phyloP scores from a whole-genome alignment of 1,140 invertebrate species.

The Chironomus striatipennis region DNA sequence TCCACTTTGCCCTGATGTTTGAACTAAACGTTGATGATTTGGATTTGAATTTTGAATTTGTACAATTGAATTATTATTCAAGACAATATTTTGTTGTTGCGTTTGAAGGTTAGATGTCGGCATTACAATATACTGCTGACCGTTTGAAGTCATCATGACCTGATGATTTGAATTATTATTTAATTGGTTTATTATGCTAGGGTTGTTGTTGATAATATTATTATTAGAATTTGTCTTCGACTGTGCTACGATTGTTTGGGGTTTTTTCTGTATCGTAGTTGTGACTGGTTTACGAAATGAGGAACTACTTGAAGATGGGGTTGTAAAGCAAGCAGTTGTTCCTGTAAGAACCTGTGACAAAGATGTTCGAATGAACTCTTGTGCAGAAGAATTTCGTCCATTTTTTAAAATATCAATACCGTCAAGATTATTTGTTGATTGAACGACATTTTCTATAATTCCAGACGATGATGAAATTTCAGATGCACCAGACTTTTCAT shows the following conservation, averaged over 20 bases:
- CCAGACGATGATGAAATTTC: not conserved
- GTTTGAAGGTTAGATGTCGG: conserved; percentile 37
- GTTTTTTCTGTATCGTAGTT: conserved; percentile 16
- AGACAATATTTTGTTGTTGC: not conserved
- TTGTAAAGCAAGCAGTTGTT: not conserved
- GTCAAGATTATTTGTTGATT: not conserved
- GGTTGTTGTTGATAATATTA: conserved; percentile 31
- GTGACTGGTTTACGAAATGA: not conserved
- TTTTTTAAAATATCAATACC: not conserved
- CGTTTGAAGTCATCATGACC: conserved; percentile 39
- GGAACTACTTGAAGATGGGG: not conserved
- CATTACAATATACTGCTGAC: conserved; percentile 42
- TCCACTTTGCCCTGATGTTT: not conserved
- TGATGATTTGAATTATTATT: conserved; percentile 29
- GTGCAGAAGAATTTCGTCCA: not conserved
- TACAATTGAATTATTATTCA: not conserved
- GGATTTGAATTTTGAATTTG: conserved; percentile 2
- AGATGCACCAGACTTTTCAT: not conserved
- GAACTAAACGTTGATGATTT: not conserved
- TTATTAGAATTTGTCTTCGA: conserved; percentile 26
- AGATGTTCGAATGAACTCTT: not conserved
- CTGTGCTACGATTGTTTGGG: conserved; percentile 25
- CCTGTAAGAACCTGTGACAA: not conserved
- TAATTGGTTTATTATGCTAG: conserved; percentile 29
- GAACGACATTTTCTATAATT: not conserved